Percentiles rank a stretch among this genome's conserved stretches.
Conservation (phyloP, 2,888 invertebrate species). For the Acleris laterana region DNA sequence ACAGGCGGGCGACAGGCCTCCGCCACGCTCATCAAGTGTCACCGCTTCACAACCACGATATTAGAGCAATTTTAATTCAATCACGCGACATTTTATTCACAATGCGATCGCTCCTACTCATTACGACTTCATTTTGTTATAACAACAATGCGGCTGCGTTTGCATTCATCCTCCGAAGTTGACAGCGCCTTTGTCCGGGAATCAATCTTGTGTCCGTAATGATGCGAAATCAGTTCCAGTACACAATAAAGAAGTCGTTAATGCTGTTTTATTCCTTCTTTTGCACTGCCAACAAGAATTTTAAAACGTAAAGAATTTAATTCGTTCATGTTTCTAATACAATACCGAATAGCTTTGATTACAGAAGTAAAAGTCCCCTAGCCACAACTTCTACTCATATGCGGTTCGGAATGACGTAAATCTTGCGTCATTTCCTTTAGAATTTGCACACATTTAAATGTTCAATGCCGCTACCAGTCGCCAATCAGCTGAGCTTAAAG, state of each 20-base stretch:
- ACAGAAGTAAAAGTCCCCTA: conserved; percentile 12
- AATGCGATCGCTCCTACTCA: conserved; percentile 66
- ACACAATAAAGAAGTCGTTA: conserved; percentile 72
- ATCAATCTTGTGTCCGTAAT: conserved; percentile 78
- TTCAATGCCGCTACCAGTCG: background rate
- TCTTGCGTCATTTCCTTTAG: conserved; percentile 25
- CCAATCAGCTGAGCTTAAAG: conserved; percentile 9
- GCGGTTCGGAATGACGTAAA: conserved; percentile 21
- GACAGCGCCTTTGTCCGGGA: conserved; percentile 74
- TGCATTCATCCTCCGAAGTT: conserved; percentile 68
- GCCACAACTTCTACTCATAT: conserved; percentile 16
- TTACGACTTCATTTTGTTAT: conserved; percentile 81
- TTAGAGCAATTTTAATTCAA: conserved; percentile 80
- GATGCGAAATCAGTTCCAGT: conserved; percentile 78
- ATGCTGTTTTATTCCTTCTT: conserved; percentile 68
- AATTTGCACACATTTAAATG: conserved; percentile 20
- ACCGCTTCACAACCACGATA: conserved; percentile 72
- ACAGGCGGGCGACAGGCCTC: conserved; percentile 64
- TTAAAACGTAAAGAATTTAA: conserved; percentile 11
- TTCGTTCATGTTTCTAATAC: conserved; percentile 4
- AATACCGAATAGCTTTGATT: conserved; percentile 3
- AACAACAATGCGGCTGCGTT: conserved; percentile 71
- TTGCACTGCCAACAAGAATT: conserved; percentile 53
- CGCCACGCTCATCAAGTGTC: conserved; percentile 79
- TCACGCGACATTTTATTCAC: conserved; percentile 67